A percentile compares a stretch with the other conserved stretches of the same genome.
These are phyloP conservation scores for Scytalopus superciliaris DNA, from an alignment of 2,113 vertebrate genomes.

Conservation along the genomic window DNA sequence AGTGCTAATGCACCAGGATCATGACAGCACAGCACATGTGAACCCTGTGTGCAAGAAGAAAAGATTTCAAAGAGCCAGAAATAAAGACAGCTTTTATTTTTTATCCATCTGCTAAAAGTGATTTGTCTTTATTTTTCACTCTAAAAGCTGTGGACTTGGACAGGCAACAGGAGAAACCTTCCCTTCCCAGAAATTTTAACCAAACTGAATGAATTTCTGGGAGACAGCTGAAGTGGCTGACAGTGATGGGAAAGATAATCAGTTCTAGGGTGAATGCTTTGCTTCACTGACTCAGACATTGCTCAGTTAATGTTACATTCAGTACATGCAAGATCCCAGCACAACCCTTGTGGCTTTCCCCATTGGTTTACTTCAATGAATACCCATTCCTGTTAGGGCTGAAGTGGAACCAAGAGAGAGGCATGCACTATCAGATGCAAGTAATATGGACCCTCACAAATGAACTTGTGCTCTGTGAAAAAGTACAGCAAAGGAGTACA, in stretches of 20 bases:
- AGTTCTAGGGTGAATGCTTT: neutral
- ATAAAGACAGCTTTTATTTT: neutral
- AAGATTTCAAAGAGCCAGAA: neutral
- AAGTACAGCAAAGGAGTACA: neutral
- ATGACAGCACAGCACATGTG: neutral
- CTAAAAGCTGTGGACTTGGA: constrained; percentile 44
- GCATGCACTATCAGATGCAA: neutral
- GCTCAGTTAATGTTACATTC: constrained; percentile 35
- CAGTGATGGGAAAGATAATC: constrained; percentile 58
- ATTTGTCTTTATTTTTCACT: neutral
- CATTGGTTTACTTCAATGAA: neutral
- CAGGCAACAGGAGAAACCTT: neutral
- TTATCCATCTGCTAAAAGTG: neutral
- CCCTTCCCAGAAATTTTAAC: constrained; percentile 61
- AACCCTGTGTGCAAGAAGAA: neutral
- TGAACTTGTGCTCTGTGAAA: neutral
- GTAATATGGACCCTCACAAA: neutral
- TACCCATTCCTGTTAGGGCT: neutral
- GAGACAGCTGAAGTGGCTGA: constrained; percentile 37
- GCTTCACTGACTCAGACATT: constrained; percentile 48
- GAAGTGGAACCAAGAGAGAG: neutral
- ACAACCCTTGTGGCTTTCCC: constrained; percentile 47
- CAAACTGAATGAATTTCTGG: constrained; percentile 42
- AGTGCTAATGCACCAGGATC: neutral
- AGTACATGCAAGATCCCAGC: constrained; percentile 2